Base-by-base conservation (phyloP, 1,140 invertebrate species). In the Lepidostoma basale region DNA sequence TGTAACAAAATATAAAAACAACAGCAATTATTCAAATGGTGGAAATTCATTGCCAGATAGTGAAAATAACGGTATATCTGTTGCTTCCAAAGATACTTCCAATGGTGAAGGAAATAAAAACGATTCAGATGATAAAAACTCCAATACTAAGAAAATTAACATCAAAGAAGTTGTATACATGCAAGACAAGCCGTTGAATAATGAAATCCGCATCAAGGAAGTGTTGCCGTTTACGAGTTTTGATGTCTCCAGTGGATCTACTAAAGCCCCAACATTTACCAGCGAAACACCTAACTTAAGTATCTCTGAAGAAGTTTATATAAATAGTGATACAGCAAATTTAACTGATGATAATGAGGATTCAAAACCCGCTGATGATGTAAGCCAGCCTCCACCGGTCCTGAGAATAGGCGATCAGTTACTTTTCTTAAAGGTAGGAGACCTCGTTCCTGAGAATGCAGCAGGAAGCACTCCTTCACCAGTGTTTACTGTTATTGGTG, bases 191-290 rank as follows among this genome's bases (percentile, higher is more conserved):
- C 80, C 81, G 2, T 73, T 77, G 18, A 80, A 79, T 36, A 81
- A 78, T 30, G 80, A 81, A 39, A 79, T 83, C 3, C 79, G 80
- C 62, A 81, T 83, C 18, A 83, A 81, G 70, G 79, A 83, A 74
- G 79, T 82, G 28, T 70, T 81, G 14, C 80, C 80, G 3, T 77
- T 77, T 8, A 73, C 76, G 4, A 77, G 75, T 44, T 77, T 77
- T 22, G 80, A 82, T 58, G 77, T 76, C 8, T 73, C 75, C 4
- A 79, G 78, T 72, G 74, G 75, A 4, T 80, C 80, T 3, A 79
- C 80, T 0, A 82, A 82, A 72, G 79, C 81, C 18, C 79, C 81
- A 18, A 76, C 79, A 9, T 81, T 81, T 30, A 75, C 78, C 9
- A 74, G 83, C 70, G 78, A 82, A 68, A 77, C 74, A 0, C 77